These are phyloP conservation scores for Choristoneura rosaceana DNA, from an alignment of 2,888 invertebrate genomes.

Conservation along the genomic window DNA sequence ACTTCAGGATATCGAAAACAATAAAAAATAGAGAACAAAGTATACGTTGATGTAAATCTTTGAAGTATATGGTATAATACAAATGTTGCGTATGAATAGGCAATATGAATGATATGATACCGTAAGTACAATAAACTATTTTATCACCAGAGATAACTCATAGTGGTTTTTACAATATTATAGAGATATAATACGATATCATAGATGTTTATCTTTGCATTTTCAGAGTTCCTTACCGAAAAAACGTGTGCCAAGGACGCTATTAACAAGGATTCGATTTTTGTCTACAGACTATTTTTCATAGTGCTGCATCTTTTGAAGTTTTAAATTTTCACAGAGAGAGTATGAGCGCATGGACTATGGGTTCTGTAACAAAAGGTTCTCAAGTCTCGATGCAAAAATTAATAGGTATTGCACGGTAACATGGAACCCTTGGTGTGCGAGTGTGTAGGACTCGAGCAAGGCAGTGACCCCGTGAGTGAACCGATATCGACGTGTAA, in stretches of 20 bases:
- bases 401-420: no score
- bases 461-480: no score
- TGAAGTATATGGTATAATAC: background rate
- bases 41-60: background rate
- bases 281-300: no score
- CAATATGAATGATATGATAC: constrained; percentile 2
- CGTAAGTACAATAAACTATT: constrained; percentile 19
- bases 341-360: no score
- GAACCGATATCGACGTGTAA: no score
- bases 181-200: background rate
- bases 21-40: background rate
- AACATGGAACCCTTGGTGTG: no score
- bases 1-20: background rate
- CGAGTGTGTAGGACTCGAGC: no score
- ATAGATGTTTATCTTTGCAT: background rate
- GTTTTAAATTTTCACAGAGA: no score
- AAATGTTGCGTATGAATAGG: background rate
- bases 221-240: background rate
- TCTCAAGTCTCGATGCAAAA: no score
- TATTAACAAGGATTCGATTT: no score
- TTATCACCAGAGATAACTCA: constrained; percentile 19
- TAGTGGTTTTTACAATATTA: constrained; percentile 8
- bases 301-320: no score
- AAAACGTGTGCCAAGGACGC: background rate
- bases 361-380: no score